Evolutionary conservation across 2,113 vertebrate genomes (phyloP).

Genomic region (Polyodon spathula): DNA sequence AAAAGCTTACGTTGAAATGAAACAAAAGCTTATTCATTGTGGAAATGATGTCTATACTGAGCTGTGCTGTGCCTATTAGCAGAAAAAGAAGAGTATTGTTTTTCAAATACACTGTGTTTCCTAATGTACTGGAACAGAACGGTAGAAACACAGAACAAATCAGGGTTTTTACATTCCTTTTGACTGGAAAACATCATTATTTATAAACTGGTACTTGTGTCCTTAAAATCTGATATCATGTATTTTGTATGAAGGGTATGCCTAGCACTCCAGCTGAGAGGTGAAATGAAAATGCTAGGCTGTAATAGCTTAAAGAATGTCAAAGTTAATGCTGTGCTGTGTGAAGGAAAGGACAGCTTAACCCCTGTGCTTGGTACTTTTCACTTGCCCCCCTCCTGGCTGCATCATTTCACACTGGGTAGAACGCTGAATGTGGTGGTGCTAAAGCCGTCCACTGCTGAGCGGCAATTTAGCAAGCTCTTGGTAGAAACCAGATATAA

Average conservation of each 20-base stretch:
- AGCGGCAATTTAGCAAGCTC: slow-evolving; percentile 24
- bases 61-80: too few relatives aligned
- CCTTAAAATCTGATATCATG: background rate
- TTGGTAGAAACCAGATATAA: slow-evolving; percentile 7
- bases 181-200: background rate
- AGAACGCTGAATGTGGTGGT: slow-evolving; percentile 14
- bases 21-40: too few relatives aligned
- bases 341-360: slow-evolving; percentile 23
- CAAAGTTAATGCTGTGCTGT: slow-evolving; percentile 35
- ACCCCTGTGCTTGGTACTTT: slow-evolving; percentile 39
- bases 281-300: slow-evolving; percentile 43
- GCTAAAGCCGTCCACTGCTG: slow-evolving; percentile 8
- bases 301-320: background rate
- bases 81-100: too few relatives aligned
- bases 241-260: background rate
- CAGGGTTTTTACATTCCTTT: too few relatives aligned
- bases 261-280: slow-evolving; percentile 36
- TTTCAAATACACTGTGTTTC: too few relatives aligned
- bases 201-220: background rate
- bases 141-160: too few relatives aligned
- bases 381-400: slow-evolving; percentile 17
- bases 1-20: too few relatives aligned
- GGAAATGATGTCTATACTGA: too few relatives aligned
- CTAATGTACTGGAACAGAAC: too few relatives aligned
- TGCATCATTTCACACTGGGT: slow-evolving; percentile 23